Percentiles rank a stretch among this genome's conserved stretches.
These are phyloP conservation scores for Plumapathes pennacea DNA, from an alignment of 92 coral and sea anemone genomes.

Conservation along the genomic window DNA sequence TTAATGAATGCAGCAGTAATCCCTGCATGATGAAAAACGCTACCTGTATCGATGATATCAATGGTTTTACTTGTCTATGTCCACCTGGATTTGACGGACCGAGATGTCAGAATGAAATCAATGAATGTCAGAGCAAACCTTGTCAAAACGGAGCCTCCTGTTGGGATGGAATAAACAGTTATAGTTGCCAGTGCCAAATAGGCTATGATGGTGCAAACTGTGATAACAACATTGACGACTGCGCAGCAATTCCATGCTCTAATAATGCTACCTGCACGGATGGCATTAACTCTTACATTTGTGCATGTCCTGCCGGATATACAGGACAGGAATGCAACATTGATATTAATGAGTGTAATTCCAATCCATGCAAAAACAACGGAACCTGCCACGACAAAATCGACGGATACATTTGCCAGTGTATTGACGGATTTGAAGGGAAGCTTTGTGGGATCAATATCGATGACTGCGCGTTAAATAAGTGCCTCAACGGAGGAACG, in stretches of 20 bases:
- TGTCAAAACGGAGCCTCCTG: conserved; percentile 5
- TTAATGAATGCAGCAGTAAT: background rate
- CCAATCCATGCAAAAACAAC: conserved; percentile 10
- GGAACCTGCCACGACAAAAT: conserved; percentile 16
- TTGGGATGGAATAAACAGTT: background rate
- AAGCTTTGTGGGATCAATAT: conserved; percentile 6
- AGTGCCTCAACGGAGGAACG: conserved; percentile 28
- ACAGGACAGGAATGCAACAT: conserved; percentile 11
- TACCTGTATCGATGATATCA: background rate
- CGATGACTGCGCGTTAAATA: conserved; percentile 26
- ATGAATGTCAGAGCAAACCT: background rate
- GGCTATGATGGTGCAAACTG: conserved; percentile 1
- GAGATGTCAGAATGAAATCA: background rate
- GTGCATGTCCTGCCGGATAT: conserved; percentile 10
- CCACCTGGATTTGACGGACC: background rate
- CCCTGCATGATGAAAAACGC: background rate
- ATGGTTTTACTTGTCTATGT: background rate
- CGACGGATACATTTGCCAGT: background rate
- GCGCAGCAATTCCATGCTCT: conserved; percentile 9
- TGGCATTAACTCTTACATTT: background rate
- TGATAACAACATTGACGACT: conserved; percentile 13
- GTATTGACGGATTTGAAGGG: conserved; percentile 10
- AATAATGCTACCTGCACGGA: conserved; percentile 14
- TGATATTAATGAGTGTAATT: conserved; percentile 6
- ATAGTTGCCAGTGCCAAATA: background rate